Evolutionary conservation across 1,140 invertebrate species (phyloP).

Genomic region (Diabrotica virgifera): DNA sequence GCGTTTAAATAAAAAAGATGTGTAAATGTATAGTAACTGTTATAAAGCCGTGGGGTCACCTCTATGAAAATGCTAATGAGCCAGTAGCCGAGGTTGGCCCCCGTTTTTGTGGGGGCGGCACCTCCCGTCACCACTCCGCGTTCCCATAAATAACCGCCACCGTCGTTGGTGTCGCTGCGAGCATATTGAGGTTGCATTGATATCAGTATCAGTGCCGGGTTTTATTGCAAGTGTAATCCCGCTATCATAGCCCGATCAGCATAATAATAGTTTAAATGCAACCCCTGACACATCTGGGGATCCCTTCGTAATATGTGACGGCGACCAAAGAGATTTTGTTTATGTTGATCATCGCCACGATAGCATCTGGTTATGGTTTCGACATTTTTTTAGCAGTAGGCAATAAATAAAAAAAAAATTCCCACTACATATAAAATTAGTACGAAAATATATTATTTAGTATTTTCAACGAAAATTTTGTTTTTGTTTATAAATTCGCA

Average conservation of each 20-base stretch:
- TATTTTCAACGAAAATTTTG: no score
- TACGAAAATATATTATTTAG: no score
- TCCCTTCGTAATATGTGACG: conserved; percentile 8
- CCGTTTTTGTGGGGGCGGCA: conserved; percentile 25
- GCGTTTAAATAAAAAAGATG: no score
- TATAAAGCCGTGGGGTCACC: not conserved
- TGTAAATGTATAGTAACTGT: not conserved
- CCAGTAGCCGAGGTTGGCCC: not conserved
- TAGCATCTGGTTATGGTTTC: not conserved
- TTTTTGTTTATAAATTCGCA: no score
- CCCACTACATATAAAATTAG: no score
- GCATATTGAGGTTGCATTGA: conserved; percentile 50
- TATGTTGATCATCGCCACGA: not conserved
- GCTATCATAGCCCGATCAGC: conserved; percentile 48
- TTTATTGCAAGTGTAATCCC: conserved; percentile 50
- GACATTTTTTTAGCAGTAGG: no score
- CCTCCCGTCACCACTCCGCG: conserved; percentile 40
- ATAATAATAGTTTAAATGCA: conserved; percentile 48
- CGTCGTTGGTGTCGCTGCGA: conserved; percentile 22
- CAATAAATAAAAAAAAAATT: no score
- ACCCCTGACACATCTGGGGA: conserved; percentile 42
- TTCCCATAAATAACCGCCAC: conserved; percentile 44
- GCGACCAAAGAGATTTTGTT: not conserved
- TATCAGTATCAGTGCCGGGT: conserved; percentile 47
- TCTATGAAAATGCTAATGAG: conserved; percentile 1